These are phyloP conservation scores for Loriculus beryllinus DNA, from an alignment of 2,797 vertebrate genomes.

Conservation along the genomic window DNA sequence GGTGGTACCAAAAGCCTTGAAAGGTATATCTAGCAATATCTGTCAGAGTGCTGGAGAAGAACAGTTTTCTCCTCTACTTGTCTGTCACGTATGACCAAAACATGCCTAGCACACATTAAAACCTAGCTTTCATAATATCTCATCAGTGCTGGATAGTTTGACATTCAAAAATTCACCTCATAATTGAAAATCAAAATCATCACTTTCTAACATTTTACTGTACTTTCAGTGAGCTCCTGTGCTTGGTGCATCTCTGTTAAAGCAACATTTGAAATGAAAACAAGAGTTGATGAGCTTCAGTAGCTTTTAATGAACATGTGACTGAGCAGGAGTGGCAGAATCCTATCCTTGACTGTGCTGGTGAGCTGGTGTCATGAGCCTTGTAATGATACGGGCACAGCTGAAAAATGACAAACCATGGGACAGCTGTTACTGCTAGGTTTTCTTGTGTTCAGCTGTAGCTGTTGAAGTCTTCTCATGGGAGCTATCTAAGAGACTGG, in stretches of 20 bases:
- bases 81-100: background rate
- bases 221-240: background rate
- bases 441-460: background rate
- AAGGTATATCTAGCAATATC: background rate
- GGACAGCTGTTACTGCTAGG: background rate
- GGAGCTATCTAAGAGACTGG: background rate
- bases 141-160: too few species aligned
- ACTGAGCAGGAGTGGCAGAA: background rate
- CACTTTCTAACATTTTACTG: background rate
- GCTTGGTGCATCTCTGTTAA: background rate
- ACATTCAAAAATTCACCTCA: background rate
- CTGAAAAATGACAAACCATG: background rate
- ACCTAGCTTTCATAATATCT: background rate
- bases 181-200: background rate
- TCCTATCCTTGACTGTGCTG: background rate
- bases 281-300: background rate
- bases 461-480: background rate
- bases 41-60: background rate
- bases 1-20: background rate
- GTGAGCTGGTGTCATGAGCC: background rate
- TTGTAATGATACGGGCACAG: background rate
- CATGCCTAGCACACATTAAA: background rate
- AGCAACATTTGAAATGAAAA: background rate
- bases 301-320: background rate
- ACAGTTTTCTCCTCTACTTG: background rate